These are phyloP conservation scores for Pao palembangensis DNA, from an alignment of 2,113 vertebrate species.

Conservation along the genomic window DNA sequence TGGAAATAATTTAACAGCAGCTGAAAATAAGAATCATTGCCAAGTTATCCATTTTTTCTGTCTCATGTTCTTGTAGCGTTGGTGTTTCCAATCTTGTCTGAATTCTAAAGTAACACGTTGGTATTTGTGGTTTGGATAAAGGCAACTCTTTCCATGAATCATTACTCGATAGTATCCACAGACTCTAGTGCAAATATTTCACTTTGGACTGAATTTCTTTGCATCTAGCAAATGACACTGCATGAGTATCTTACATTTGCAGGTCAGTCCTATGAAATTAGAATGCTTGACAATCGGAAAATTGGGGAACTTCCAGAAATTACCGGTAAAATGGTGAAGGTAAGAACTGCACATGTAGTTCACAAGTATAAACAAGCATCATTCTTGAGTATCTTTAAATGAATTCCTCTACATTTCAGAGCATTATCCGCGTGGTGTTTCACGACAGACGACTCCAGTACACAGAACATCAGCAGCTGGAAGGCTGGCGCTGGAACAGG, in stretches of 20 bases:
- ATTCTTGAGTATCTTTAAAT: too few relatives aligned
- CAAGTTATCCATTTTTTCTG: too few relatives aligned
- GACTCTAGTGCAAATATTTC: background rate
- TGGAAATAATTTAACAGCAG: background rate
- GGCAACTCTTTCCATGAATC: too few relatives aligned
- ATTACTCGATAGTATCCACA: background rate
- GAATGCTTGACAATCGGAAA: conserved; percentile 98
- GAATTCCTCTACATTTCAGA: conserved; percentile 67
- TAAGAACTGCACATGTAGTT: conserved; percentile 49
- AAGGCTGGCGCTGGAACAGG: conserved; percentile 96
- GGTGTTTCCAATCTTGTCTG: background rate
- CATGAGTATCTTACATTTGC: conserved; percentile 26
- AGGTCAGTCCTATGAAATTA: conserved; percentile 98
- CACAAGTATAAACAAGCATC: background rate
- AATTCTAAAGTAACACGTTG: too few relatives aligned
- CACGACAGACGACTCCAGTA: conserved; percentile 95
- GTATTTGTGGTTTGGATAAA: too few relatives aligned
- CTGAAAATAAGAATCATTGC: too few relatives aligned
- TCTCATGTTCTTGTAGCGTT: background rate
- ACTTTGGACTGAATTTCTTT: background rate
- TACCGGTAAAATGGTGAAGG: conserved; percentile 95
- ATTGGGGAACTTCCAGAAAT: conserved; percentile 95
- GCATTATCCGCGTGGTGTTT: conserved; percentile 96
- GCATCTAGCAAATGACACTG: background rate
- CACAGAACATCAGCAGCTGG: conserved; percentile 96